Percentiles rank a stretch among this genome's conserved stretches.
Evolutionary conservation across 2,113 vertebrate genomes (phyloP).

Genomic region (Petrocephalus microphthalmus): DNA sequence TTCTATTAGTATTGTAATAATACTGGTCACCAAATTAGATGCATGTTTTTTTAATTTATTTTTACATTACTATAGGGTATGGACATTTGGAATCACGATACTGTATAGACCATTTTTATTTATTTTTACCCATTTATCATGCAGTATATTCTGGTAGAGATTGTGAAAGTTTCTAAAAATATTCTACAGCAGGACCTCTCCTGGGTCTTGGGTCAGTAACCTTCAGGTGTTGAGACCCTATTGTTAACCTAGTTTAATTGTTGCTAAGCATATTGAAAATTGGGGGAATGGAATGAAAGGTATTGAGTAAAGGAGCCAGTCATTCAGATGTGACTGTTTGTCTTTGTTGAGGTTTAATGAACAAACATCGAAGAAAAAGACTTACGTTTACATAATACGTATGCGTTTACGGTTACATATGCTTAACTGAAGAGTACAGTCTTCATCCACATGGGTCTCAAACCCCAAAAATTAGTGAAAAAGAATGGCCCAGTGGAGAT

Average conservation of each 20-base stretch:
- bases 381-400: too few relatives aligned
- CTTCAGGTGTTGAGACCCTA: not conserved
- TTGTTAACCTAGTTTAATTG: not conserved
- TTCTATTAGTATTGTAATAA: not conserved
- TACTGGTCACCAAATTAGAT: not conserved
- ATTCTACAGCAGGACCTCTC: not conserved
- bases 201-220: not conserved
- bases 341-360: not conserved
- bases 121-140: not conserved
- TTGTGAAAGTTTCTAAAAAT: not conserved
- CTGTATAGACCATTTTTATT: not conserved
- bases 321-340: not conserved
- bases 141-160: not conserved
- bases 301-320: not conserved
- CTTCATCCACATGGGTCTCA: not conserved
- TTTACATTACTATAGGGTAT: not conserved
- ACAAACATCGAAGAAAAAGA: not conserved
- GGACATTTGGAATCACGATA: not conserved
- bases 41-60: not conserved
- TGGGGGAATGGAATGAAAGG: not conserved
- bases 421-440: not conserved
- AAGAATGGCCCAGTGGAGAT: not conserved
- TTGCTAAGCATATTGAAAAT: not conserved
- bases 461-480: not conserved
- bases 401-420: too few relatives aligned